A percentile compares a stretch with the other conserved stretches of the same genome.
phyloP scores from a whole-genome alignment of 1,140 invertebrate genomes.

The Neuroterus valhalla region DNA sequence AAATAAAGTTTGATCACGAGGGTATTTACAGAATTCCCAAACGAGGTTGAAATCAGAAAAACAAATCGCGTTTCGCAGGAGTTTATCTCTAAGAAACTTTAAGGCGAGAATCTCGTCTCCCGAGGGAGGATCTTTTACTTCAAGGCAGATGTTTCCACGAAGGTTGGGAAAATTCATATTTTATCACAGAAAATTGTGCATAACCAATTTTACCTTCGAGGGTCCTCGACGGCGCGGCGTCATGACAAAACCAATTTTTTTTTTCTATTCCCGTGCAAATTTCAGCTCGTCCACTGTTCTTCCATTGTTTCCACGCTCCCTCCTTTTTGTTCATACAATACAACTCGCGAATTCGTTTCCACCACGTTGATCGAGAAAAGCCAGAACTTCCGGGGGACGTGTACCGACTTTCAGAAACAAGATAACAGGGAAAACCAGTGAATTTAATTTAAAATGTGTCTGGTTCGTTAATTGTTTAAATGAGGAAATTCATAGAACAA shows the following conservation, averaged over 20 bases:
- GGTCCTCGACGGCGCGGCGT: constrained; percentile 3
- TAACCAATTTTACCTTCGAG: constrained; percentile 45
- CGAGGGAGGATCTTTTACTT: background rate
- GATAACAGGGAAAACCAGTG: too few species aligned
- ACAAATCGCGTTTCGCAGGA: constrained; percentile 1
- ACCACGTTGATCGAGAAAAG: constrained; percentile 17
- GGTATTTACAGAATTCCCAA: constrained; percentile 6
- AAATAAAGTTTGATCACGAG: too few species aligned
- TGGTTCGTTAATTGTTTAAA: too few species aligned
- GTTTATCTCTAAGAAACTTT: constrained; percentile 10
- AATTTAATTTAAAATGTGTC: too few species aligned
- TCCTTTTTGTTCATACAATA: constrained; percentile 4
- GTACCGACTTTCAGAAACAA: constrained; percentile 7
- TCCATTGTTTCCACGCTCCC: background rate
- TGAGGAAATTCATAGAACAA: too few species aligned
- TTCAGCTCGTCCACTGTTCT: background rate
- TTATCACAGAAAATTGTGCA: constrained; percentile 45
- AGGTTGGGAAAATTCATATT: constrained; percentile 29
- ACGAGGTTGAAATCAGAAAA: constrained; percentile 4
- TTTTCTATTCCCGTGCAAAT: background rate
- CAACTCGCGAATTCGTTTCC: constrained; percentile 12
- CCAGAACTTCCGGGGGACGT: constrained; percentile 25
- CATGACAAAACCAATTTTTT: constrained; percentile 2
- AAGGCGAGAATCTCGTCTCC: background rate
- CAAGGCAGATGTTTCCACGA: background rate